Conservation (phyloP, 2,797 vertebrate species). For the Leontocebus nigricollis region DNA sequence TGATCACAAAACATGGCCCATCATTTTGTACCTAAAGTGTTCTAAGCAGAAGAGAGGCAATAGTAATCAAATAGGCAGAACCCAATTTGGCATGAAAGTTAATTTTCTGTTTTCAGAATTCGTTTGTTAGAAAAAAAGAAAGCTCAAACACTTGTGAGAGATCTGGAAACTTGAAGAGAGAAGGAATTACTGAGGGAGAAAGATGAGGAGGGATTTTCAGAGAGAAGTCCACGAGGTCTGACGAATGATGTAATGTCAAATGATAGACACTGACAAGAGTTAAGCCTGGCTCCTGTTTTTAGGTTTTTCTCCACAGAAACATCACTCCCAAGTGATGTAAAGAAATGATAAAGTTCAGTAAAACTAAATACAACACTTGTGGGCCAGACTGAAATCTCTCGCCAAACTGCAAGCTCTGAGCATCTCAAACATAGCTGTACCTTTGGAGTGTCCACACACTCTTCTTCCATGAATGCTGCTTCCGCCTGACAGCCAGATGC, state of each 20-base stretch:
- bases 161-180: neutral
- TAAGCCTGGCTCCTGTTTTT: neutral
- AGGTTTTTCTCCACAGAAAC: neutral
- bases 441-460: slow-evolving; percentile 94
- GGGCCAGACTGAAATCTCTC: neutral
- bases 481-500: slow-evolving; percentile 88
- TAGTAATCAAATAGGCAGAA: neutral
- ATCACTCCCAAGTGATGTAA: neutral
- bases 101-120: slow-evolving; percentile 29
- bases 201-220: neutral
- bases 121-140: neutral
- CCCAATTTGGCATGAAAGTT: neutral
- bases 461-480: slow-evolving; percentile 94
- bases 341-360: neutral
- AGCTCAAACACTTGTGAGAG: neutral
- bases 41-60: neutral
- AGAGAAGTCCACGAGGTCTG: neutral
- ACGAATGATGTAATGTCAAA: neutral
- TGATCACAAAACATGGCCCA: neutral
- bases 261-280: neutral
- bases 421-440: slow-evolving; percentile 79
- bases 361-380: neutral
- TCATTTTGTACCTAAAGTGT: neutral
- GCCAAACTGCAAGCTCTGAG: neutral
- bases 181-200: neutral